Evolutionary conservation across 2,113 vertebrate species (phyloP), one percentile per base, ranked within the genome.

Genomic region (Lamprotornis superbus): DNA sequence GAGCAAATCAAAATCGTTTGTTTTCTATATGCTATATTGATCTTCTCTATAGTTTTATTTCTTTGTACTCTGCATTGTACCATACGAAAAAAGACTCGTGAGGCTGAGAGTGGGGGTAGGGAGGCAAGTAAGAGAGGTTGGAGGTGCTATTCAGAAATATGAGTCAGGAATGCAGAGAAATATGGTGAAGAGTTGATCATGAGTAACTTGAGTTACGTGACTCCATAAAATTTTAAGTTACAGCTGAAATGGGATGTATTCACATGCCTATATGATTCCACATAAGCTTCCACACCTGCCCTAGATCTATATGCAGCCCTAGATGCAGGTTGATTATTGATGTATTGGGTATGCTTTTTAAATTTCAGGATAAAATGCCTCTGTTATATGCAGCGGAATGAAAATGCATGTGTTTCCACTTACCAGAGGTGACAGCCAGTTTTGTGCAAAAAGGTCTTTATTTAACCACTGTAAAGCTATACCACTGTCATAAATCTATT

Each of bases 401-500:
- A 92, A 96, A 95, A 95, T 46, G 81, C 91, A 88, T 27, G 10
- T 90, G 92, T 96, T 95, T 94, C 74, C 55, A 83, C 71, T 97
- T 96, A 91, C 42, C 35, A 83, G 40, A 90, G 85, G 84, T 65
- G 82, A 89, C 88, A 94, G 84, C 77, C 82, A 83, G 63, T 83
- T 86, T 73, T 74, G 56, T 31, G 80, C 25, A 90, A 90, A 93
- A 89, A 67, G 37, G 42, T 18, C 71, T 91, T 87, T 90, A 82
- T 93, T 94, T 93, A 91, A 65, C 69, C 33, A 75, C 78, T 84
- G 87, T 86, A 88, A 90, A 63, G 37, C 78, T 83, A 23, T 25
- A 37, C 30, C 60, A 81, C 81, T 91, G 83, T 85, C 89, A 91
- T 96, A 95, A 84, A 94, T 96, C 96, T 96, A 91, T 91, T 93